These are phyloP conservation scores for Microdon myrmicae DNA, from an alignment of 2,888 invertebrate genomes.

Conservation along the genomic window DNA sequence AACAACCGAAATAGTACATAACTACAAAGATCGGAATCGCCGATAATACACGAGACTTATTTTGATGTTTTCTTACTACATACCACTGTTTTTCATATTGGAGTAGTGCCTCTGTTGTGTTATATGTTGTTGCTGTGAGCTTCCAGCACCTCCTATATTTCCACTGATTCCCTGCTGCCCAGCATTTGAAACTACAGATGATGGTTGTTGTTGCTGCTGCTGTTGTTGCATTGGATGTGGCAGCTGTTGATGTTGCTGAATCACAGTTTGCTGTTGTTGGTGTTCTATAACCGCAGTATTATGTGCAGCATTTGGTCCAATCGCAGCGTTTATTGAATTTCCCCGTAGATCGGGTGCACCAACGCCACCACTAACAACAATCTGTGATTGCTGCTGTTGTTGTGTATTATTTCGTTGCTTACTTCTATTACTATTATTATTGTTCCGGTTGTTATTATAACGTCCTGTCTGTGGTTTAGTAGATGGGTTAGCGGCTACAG, in stretches of 20 bases:
- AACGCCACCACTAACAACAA: conserved; percentile 22
- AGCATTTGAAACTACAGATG: conserved; percentile 34
- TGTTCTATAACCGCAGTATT: conserved; percentile 59
- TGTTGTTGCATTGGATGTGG: conserved; percentile 57
- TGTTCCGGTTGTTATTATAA: conserved; percentile 61
- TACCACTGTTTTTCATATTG: conserved; percentile 48
- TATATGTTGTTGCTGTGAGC: conserved; percentile 39
- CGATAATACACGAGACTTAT: too few relatives aligned
- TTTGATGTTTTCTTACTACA: conserved; percentile 48
- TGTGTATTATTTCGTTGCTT: conserved; percentile 61
- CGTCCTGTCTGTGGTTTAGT: conserved; percentile 54
- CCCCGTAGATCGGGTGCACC: conserved; percentile 53
- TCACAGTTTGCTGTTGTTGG: conserved; percentile 55
- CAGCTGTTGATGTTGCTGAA: conserved; percentile 57
- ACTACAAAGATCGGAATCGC: too few relatives aligned
- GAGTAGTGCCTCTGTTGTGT: conserved; percentile 40
- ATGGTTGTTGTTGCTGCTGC: conserved; percentile 54
- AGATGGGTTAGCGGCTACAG: conserved; percentile 51
- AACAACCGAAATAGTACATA: too few relatives aligned
- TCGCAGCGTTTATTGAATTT: conserved; percentile 39
- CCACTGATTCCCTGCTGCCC: conserved; percentile 53
- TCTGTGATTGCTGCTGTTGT: conserved; percentile 53
- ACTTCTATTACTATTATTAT: conserved; percentile 60
- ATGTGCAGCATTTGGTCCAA: conserved; percentile 33
- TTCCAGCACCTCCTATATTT: conserved; percentile 48